Evolutionary conservation across 2,113 vertebrate species (phyloP).

Genomic region (Oncorhynchus mykiss): DNA sequence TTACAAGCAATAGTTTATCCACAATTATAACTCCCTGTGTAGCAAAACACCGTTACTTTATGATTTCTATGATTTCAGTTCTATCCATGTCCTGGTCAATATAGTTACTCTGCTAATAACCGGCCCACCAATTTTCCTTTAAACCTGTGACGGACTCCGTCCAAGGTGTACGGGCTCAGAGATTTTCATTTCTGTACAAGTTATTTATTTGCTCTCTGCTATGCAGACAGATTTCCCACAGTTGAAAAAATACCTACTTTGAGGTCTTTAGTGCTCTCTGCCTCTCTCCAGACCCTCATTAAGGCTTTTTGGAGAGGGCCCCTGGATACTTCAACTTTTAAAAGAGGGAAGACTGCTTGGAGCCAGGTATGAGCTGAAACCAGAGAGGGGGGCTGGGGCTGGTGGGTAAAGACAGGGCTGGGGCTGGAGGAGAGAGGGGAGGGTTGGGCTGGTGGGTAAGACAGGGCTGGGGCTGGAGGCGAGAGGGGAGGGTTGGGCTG

Average conservation of each 20-base stretch:
- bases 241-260: conserved; percentile 40
- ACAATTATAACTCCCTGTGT: conserved; percentile 48
- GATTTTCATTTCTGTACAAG: not conserved
- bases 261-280: conserved; percentile 64
- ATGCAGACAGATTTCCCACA: conserved; percentile 63
- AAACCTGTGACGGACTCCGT: not conserved
- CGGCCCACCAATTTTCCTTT: conserved; percentile 37
- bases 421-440: too few relatives aligned
- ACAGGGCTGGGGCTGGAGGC: not conserved
- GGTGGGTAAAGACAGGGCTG: not conserved
- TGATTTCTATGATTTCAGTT: conserved; percentile 54
- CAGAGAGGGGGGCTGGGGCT: not conserved
- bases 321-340: conserved; percentile 48
- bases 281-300: conserved; percentile 66
- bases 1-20: conserved; percentile 39
- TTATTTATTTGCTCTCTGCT: conserved; percentile 21
- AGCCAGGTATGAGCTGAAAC: not conserved
- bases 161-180: not conserved
- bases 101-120: conserved; percentile 52
- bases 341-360: not conserved
- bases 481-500: not conserved
- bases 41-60: conserved; percentile 59
- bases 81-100: conserved; percentile 34
- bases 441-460: not conserved
- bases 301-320: conserved; percentile 48